phyloP scores from a whole-genome alignment of 2,113 vertebrate genomes.

The Alectura lathami region DNA sequence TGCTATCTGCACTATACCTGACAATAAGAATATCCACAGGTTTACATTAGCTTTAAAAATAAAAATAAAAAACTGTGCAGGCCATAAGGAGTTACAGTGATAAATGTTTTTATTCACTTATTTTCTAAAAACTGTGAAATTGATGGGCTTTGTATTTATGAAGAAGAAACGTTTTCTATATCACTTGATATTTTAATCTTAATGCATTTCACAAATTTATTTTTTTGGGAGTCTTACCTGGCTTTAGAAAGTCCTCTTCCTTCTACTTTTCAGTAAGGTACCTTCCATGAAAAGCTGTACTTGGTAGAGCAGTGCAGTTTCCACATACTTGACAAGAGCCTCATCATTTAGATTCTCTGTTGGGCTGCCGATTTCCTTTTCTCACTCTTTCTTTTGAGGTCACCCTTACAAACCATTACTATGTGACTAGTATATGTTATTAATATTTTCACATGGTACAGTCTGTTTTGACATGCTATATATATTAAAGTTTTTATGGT shows the following conservation, averaged over 20 bases:
- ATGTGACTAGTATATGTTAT: background rate
- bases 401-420: background rate
- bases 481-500: background rate
- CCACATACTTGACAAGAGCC: background rate
- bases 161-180: background rate
- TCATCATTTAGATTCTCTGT: background rate
- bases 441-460: background rate
- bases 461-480: background rate
- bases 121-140: background rate
- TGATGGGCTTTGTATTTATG: background rate
- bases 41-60: conserved; percentile 34
- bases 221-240: background rate
- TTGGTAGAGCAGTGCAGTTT: background rate
- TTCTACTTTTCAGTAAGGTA: background rate
- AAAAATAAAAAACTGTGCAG: background rate
- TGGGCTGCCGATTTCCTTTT: background rate
- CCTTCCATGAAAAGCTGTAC: background rate
- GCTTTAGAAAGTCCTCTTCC: background rate
- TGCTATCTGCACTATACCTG: background rate
- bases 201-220: background rate
- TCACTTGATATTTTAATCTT: background rate
- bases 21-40: conserved; percentile 39
- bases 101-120: background rate
- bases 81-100: background rate
- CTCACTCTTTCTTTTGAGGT: background rate